These are phyloP conservation scores for Phylloscopus whistleri DNA, from an alignment of 2,113 vertebrate species.

Conservation along the genomic window DNA sequence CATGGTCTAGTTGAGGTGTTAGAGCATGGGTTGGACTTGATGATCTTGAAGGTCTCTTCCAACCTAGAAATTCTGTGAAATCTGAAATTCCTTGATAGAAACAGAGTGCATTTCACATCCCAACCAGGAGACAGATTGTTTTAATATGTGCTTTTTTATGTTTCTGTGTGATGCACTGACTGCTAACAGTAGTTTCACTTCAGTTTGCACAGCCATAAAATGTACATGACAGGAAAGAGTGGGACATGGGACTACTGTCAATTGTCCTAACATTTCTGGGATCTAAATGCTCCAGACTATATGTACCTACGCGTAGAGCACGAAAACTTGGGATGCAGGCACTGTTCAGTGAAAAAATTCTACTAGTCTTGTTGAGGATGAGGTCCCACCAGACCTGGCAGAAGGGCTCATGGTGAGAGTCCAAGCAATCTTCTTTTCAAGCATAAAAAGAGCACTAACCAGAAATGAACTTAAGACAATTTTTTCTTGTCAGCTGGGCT, in stretches of 20 bases:
- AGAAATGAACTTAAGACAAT: not conserved
- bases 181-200: not conserved
- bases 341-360: not conserved
- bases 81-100: not conserved
- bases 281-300: not conserved
- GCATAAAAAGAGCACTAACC: not conserved
- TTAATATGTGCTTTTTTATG: not conserved
- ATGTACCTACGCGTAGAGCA: not conserved
- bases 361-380: not conserved
- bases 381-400: not conserved
- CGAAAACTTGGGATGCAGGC: not conserved
- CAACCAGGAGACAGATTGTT: not conserved
- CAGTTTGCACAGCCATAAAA: not conserved
- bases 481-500: not conserved
- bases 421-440: not conserved
- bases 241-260: rapidly evolving
- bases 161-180: not conserved
- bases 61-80: too few relatives aligned
- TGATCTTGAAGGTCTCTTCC: too few relatives aligned
- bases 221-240: not conserved
- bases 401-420: not conserved
- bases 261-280: not conserved
- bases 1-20: too few relatives aligned
- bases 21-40: too few relatives aligned
- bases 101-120: not conserved